These are phyloP conservation scores for Drosophila pseudotalamancana DNA, from an alignment of 2,888 invertebrate species.

Conservation along the genomic window DNA sequence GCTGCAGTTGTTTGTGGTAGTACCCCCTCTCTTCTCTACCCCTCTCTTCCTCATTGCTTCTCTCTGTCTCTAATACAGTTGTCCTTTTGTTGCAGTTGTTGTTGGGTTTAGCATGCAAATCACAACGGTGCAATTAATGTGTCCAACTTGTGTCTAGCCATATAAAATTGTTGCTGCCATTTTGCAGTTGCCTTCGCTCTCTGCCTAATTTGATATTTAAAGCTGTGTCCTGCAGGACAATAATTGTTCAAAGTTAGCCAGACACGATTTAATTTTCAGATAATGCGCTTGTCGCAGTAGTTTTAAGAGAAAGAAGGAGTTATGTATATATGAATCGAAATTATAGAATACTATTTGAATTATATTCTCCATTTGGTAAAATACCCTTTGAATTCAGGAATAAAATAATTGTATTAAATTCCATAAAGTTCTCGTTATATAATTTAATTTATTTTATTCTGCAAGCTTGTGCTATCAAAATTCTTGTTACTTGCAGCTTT, in stretches of 20 bases:
- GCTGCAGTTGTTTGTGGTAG: conserved; percentile 55
- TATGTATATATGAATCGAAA: no score
- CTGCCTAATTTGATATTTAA: conserved; percentile 67
- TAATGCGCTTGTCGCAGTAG: no score
- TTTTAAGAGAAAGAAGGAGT: no score
- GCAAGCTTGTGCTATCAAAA: no score
- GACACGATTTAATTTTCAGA: conserved; percentile 2
- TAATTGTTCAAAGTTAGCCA: conserved; percentile 13
- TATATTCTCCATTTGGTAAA: no score
- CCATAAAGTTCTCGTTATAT: no score
- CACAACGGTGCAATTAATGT: conserved; percentile 70
- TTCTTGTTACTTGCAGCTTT: no score
- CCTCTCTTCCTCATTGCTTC: conserved; percentile 4
- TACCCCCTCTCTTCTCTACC: conserved; percentile 19
- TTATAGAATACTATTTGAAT: no score
- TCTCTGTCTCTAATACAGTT: conserved; percentile 9
- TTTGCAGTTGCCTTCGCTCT: conserved; percentile 7
- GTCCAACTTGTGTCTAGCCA: conserved; percentile 68
- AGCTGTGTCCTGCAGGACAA: conserved; percentile 27
- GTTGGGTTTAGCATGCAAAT: conserved; percentile 53
- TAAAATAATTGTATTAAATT: no score
- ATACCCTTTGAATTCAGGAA: no score
- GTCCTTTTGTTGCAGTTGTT: conserved; percentile 3
- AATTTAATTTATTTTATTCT: no score
- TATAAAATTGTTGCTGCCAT: conserved; percentile 30